Evolutionary conservation across 2,888 invertebrate genomes (phyloP).

Genomic region (Heterodera filipjevi): DNA sequence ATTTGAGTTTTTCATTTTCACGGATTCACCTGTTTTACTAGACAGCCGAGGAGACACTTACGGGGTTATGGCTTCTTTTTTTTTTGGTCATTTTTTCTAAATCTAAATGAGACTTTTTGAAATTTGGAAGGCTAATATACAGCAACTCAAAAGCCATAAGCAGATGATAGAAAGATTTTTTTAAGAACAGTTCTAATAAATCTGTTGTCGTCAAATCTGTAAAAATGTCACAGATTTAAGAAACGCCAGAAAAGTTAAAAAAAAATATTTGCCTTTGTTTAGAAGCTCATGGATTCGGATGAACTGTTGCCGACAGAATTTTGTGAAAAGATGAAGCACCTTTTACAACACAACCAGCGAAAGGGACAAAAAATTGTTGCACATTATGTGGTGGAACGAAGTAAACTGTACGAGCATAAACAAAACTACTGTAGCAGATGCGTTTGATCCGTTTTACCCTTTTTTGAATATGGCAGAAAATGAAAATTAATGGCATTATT

Average conservation of each 20-base stretch:
- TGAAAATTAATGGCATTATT: too few relatives aligned
- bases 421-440: background rate
- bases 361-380: background rate
- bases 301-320: background rate
- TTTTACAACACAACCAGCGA: background rate
- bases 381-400: background rate
- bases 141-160: too few relatives aligned
- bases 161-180: too few relatives aligned
- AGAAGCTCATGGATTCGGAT: background rate
- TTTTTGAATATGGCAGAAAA: background rate
- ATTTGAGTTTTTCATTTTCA: too few relatives aligned
- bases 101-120: too few relatives aligned
- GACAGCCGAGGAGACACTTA: too few relatives aligned
- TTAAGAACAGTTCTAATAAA: too few relatives aligned
- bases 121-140: too few relatives aligned
- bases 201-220: background rate
- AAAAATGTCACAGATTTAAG: background rate
- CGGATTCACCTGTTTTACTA: too few relatives aligned
- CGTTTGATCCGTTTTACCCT: background rate
- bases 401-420: background rate
- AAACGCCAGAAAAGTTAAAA: too few relatives aligned
- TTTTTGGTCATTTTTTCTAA: too few relatives aligned
- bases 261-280: background rate
- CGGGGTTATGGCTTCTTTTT: too few relatives aligned
- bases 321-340: background rate